Evolutionary conservation across 2,888 invertebrate genomes (phyloP), one percentile per base, ranked within the genome.

Genomic region (Blastobasis adustella): DNA sequence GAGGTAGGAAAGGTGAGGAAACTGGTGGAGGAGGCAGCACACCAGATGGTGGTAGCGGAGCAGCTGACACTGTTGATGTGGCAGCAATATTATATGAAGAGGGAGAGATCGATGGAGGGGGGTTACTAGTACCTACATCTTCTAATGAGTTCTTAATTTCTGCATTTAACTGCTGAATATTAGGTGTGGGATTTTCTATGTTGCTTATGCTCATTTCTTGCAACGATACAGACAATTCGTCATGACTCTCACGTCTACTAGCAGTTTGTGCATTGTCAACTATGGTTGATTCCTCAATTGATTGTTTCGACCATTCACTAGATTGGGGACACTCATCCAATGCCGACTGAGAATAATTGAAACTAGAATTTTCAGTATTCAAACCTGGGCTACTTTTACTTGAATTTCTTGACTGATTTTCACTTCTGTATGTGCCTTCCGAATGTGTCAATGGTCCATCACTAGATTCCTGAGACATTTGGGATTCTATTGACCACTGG

Each of bases 401-500:
- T 9, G 88, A 89, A 65, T 88, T 86, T 58, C 90, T 81, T 4
- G 91, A 91, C 55, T 90, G 89, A 66, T 90, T 89, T 60, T 90
- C 90, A 79, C 91, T 91, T 67, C 86, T 76, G 58, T 90, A 90
- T 46, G 91, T 91, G 51, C 90, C 90, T 65, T 91, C 91, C 7
- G 91, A 91, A 8, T 90, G 90, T 48, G 90, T 91, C 43, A 90
- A 79, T 36, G 90, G 81, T 40, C 91, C 90, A 62, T 92, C 92
- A 56, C 91, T 92, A 3, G 92, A 92, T 62, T 92, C 92, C 67
- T 92, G 91, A 7, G 91, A 92, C 76, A 91, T 89, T 69, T 92
- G 91, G 41, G 92, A 92, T 67, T 92, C 92, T 51, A 90, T 90
- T 5, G 92, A 92, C 92, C 92, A 92, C 61, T 92, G 92, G 3